phyloP scores from a whole-genome alignment of 2,113 vertebrate species.

The Myotis lucifugus region DNA sequence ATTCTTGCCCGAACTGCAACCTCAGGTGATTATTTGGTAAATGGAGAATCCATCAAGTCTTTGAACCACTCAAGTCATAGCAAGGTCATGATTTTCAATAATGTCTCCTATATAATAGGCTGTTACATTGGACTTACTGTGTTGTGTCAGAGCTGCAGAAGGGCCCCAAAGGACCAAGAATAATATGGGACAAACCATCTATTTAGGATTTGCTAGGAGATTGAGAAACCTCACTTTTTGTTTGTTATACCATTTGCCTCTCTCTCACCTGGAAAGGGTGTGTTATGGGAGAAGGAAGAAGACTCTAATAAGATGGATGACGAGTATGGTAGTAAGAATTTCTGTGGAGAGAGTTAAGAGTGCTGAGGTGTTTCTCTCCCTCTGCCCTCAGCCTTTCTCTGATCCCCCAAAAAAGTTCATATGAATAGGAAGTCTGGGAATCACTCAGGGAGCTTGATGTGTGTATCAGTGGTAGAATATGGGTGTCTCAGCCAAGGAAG shows the following conservation, averaged over 20 bases:
- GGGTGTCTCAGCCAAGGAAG: not conserved
- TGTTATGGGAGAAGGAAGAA: not conserved
- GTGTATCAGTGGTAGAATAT: not conserved
- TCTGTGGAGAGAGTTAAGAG: not conserved
- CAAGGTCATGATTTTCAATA: not conserved
- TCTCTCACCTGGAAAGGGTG: not conserved
- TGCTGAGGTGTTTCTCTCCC: not conserved
- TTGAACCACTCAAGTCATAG: not conserved
- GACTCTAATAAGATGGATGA: not conserved
- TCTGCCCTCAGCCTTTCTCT: not conserved
- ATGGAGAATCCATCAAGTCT: not conserved
- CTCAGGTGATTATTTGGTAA: not conserved
- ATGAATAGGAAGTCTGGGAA: not conserved
- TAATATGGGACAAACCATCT: not conserved
- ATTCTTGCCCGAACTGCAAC: not conserved
- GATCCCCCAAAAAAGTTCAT: accelerated
- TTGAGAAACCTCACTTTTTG: not conserved
- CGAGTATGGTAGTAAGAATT: not conserved
- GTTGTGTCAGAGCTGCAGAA: not conserved
- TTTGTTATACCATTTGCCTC: not conserved
- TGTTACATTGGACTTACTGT: not conserved
- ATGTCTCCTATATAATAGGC: not conserved
- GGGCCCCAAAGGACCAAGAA: not conserved
- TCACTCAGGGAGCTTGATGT: not conserved
- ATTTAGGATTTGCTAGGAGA: not conserved